Conservation (phyloP, 53 echinoderm and acorn worm species). For the Paracentrotus lividus region DNA sequence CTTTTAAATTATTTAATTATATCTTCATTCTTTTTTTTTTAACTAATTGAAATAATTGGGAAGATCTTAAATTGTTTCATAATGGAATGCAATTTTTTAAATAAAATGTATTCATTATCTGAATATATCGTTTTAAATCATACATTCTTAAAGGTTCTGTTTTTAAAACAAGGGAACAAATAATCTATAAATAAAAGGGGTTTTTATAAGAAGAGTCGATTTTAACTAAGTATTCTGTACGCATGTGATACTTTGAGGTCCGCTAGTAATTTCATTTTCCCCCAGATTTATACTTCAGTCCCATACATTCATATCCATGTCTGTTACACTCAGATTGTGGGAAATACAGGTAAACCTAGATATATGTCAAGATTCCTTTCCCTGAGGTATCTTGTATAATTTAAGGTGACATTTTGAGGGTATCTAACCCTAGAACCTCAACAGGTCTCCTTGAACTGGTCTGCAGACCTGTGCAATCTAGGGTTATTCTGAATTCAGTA, state of each 20-base stretch:
- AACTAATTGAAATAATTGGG: too few species aligned
- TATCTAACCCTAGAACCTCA: not conserved
- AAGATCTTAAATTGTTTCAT: too few species aligned
- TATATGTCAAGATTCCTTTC: not conserved
- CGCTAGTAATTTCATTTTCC: not conserved
- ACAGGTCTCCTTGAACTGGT: not conserved
- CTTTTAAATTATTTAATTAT: too few species aligned
- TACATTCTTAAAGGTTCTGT: too few species aligned
- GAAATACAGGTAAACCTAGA: too few species aligned
- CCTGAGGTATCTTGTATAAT: not conserved
- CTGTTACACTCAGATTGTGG: not conserved
- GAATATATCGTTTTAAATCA: too few species aligned
- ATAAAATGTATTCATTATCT: too few species aligned
- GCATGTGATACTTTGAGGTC: not conserved
- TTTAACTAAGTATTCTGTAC: not conserved
- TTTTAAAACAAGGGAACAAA: too few species aligned
- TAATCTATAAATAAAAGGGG: too few species aligned
- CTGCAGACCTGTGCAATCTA: not conserved
- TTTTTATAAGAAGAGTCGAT: not conserved
- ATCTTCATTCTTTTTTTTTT: too few species aligned
- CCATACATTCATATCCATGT: not conserved
- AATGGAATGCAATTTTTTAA: too few species aligned
- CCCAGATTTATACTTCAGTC: not conserved
- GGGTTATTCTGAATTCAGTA: not conserved
- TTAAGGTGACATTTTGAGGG: conserved; percentile 3